phyloP scores from a whole-genome alignment of 2,888 invertebrate species.

The Heliconius aoede region DNA sequence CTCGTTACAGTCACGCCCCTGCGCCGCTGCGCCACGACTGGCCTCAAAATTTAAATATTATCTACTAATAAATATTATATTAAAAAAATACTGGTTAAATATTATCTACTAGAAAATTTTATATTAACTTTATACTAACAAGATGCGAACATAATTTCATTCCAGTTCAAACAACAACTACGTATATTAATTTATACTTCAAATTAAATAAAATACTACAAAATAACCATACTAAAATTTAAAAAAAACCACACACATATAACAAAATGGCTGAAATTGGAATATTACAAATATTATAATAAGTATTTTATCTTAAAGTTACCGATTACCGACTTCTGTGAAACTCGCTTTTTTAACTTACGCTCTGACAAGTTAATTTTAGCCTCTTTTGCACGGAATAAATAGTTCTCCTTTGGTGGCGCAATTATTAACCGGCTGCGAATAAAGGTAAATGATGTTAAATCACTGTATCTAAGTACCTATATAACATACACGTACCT shows the following conservation, averaged over 20 bases:
- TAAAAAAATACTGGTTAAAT: no score
- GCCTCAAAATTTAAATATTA: no score
- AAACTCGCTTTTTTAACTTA: conserved; percentile 52
- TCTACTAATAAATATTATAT: no score
- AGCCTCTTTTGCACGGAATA: conserved; percentile 48
- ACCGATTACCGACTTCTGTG: conserved; percentile 33
- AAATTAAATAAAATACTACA: neutral
- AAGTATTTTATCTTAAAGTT: conserved; percentile 33
- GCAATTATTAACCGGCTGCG: conserved; percentile 27
- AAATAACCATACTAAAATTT: neutral
- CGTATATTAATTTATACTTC: no score
- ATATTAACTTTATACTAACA: no score
- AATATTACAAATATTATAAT: conserved; percentile 24
- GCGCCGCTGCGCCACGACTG: no score
- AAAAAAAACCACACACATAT: neutral
- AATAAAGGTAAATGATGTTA: conserved; percentile 8
- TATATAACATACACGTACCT: no score
- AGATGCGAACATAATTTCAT: no score
- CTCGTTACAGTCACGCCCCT: no score
- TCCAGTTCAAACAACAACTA: no score
- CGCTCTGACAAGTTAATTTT: conserved; percentile 56
- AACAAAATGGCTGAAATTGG: neutral
- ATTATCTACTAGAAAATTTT: no score
- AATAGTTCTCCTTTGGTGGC: conserved; percentile 39
- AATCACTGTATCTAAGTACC: no score